Conservation (phyloP, 92 coral and sea anemone genomes). For the Heliopora coerulea region DNA sequence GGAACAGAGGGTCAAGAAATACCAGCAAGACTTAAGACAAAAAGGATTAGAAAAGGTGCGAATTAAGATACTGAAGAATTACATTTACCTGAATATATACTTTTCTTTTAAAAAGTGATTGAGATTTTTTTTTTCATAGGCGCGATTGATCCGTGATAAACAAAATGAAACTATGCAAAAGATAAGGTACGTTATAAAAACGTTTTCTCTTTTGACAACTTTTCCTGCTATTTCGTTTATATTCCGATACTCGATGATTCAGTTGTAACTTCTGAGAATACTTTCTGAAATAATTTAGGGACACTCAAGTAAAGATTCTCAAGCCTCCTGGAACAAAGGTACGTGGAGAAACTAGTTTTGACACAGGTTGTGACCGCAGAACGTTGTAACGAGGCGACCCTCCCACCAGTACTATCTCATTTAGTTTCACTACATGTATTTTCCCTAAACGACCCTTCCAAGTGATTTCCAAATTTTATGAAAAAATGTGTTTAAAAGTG, state of each 20-base stretch:
- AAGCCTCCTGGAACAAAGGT: conserved; percentile 93
- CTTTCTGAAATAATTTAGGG: conserved; percentile 49
- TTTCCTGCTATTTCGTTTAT: no score
- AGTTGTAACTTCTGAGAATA: neutral
- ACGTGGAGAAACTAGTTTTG: neutral
- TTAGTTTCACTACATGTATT: no score
- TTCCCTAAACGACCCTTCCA: no score
- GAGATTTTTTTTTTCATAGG: conserved; percentile 48
- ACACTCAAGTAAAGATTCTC: conserved; percentile 88
- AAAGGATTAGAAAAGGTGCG: conserved; percentile 86
- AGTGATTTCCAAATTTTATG: no score
- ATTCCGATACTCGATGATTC: no score
- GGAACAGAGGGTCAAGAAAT: conserved; percentile 77
- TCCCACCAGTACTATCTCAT: no score
- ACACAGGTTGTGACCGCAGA: no score
- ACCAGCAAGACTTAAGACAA: conserved; percentile 78
- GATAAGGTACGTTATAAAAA: conserved; percentile 57
- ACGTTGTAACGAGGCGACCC: no score
- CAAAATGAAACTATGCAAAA: conserved; percentile 88
- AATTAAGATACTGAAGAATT: no score
- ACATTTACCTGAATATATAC: no score
- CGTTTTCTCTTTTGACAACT: no score
- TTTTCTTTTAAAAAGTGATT: neutral
- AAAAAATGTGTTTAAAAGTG: no score
- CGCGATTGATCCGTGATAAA: conserved; percentile 68